phyloP scores from a whole-genome alignment of 2,113 vertebrate species.

The Psephotus haematonotus region DNA sequence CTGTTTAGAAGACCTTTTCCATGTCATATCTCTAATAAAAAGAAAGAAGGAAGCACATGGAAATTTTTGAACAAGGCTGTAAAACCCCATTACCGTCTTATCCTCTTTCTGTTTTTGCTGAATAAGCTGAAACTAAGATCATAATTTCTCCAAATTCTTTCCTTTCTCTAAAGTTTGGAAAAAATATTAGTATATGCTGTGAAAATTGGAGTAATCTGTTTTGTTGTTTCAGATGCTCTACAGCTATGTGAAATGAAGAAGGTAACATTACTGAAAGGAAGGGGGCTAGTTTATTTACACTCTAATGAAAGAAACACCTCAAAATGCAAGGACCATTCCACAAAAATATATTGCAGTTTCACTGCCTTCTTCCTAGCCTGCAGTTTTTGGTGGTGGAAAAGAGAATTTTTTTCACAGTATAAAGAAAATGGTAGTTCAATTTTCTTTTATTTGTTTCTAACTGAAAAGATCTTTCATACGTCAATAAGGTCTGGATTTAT shows the following conservation, averaged over 20 bases:
- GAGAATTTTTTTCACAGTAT: not conserved
- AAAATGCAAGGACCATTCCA: not conserved
- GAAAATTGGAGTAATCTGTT: not conserved
- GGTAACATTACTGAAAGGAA: not conserved
- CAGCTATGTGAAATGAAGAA: not conserved
- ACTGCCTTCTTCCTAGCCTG: not conserved
- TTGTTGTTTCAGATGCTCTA: not conserved
- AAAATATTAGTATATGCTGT: not conserved
- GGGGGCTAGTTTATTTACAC: not conserved
- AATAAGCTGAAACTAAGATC: not conserved
- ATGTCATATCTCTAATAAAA: not conserved
- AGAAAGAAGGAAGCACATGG: not conserved
- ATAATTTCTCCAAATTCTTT: not conserved
- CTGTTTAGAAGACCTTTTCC: not conserved
- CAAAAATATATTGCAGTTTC: not conserved
- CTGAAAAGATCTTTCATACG: not conserved
- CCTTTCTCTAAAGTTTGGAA: not conserved
- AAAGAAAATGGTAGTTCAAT: not conserved
- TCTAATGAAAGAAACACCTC: not conserved
- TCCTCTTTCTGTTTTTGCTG: not conserved
- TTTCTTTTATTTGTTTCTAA: not conserved
- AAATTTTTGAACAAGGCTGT: not conserved
- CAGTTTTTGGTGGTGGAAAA: not conserved
- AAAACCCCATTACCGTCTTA: not conserved
- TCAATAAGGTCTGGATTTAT: not conserved